Conservation (phyloP, 1,140 invertebrate genomes). For the Scaptomyza montana region DNA sequence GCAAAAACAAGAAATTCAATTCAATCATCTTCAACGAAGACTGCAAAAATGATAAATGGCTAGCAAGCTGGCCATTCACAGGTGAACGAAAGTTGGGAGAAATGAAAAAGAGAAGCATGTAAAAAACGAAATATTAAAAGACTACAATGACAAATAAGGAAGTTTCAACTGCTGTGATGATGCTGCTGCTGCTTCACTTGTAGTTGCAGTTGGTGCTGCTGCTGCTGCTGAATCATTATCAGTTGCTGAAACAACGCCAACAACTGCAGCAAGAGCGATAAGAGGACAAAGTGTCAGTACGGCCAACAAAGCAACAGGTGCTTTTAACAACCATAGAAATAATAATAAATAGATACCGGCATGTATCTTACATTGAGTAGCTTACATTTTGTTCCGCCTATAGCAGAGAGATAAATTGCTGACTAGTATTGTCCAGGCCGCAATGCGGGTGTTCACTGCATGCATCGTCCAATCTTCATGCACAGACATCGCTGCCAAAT, state of each 20-base stretch:
- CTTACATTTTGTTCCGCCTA: constrained; percentile 73
- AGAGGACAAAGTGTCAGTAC: constrained; percentile 67
- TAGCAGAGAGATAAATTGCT: constrained; percentile 3
- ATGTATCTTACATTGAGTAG: constrained; percentile 54
- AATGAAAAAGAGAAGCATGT: constrained; percentile 47
- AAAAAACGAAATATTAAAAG: constrained; percentile 49
- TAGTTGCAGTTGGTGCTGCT: constrained; percentile 22
- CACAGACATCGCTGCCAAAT: constrained; percentile 58
- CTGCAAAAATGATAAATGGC: constrained; percentile 41
- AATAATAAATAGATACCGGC: constrained; percentile 48
- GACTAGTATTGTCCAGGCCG: constrained; percentile 55
- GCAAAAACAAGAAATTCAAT: constrained; percentile 51
- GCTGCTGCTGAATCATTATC: constrained; percentile 57
- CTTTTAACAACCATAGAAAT: constrained; percentile 44
- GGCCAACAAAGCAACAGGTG: constrained; percentile 59
- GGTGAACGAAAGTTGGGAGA: constrained; percentile 29
- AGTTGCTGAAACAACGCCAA: constrained; percentile 6
- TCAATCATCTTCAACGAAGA: constrained; percentile 41
- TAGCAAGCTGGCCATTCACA: constrained; percentile 24
- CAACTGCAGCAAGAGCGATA: background rate
- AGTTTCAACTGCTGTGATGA: constrained; percentile 48
- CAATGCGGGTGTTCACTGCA: constrained; percentile 47
- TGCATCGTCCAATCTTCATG: constrained; percentile 45
- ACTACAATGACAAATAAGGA: constrained; percentile 81
- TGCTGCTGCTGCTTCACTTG: constrained; percentile 14